Evolutionary conservation across 2,797 vertebrate species (phyloP), one percentile per base, ranked within the genome.

Genomic region (Chanos chanos): DNA sequence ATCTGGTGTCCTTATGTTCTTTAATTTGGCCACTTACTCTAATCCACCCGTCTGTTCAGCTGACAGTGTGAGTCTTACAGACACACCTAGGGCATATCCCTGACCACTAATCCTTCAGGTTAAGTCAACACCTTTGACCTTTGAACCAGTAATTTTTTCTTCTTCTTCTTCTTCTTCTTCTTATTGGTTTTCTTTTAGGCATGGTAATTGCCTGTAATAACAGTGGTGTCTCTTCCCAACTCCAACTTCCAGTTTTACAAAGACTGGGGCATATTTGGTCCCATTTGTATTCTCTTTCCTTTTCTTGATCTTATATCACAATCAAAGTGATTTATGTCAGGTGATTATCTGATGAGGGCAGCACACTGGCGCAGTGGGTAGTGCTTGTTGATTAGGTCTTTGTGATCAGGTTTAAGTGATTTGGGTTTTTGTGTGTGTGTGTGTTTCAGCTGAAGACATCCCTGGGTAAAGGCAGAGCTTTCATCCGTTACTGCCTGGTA

Each of bases 401-500:
- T n/a, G n/a, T n/a, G n/a, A n/a, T n/a, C n/a, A n/a, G n/a, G n/a
- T 16, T 31, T 9, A 9, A 18, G 15, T 40, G 10, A 5, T 22
- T 39, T 1, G 8, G 5, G 7, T 12, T 3, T 43, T 10, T 44
- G 5, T 27, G 7, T 21, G 9, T 49, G 3, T 31, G 3, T 68
- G 15, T 70, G 19, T 58, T 44, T 58, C 74, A 99, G 96, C 76
- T 99, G 54, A 94, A 94, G 79, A 97, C 95, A 0, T 95, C 96
- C 5, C 86, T 99, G 78, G 96, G 96, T 2, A 99, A 92, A 82
- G 96, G 96, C 71, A 84, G 96, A 53, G 94, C 96, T 21, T 98
- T 99, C 70, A 88, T 99, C 62, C 93, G 96, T 40, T 97, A 97
- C 82, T 96, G 91, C 0, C 80, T 99, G 1, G 92, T 97, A 61